Base-by-base conservation (phyloP, 2,888 invertebrate genomes). In the Tholera decimalis region DNA sequence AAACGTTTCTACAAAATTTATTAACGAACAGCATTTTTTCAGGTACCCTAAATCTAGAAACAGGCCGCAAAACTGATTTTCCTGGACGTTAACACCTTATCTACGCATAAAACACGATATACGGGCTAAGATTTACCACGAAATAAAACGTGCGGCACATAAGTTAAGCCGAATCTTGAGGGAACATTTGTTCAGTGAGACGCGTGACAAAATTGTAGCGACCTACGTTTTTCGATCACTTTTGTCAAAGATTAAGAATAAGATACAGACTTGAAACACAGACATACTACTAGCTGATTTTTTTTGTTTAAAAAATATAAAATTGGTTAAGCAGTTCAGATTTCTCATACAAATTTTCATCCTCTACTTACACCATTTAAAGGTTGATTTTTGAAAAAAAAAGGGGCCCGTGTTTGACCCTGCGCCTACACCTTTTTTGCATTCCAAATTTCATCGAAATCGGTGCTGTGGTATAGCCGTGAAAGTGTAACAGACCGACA, bases 161-260 rank as follows among this genome's bases (percentile, higher is more conserved):
- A 92, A 92, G 92, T 93, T 91, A 90, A 92, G 89, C 87, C 86
- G 87, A 92, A 89, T 92, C 92, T 93, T 93, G 90, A 90, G 89
- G 91, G 92, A 88, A 91, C 92, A 93, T 95, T 94, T 94, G 94
- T 93, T 93, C 92, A 89, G 90, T 90, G 92, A 92, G 92, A 93
- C 85, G 94, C 92, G 93, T 93, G 94, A 94, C 93, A 91, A 94
- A 94, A 93, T 94, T 92, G 93, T 90, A 91, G 91, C 90, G 88
- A 86, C 84, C 87, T 85, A 82, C 91, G 89, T 91, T 94, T 92
- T 89, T 90, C 94, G 93, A 94, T 95, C 93, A 90, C 92, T 90
- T 61, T 61, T 13, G 1, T 7, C 69, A 59, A 22, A 61, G 65
- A 71, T 2, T 15, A 35, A 47, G 18, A 13, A 39, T 15, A 11